Evolutionary conservation across 2,888 invertebrate species (phyloP).

Genomic region (Trissonchulus latispiculum): DNA sequence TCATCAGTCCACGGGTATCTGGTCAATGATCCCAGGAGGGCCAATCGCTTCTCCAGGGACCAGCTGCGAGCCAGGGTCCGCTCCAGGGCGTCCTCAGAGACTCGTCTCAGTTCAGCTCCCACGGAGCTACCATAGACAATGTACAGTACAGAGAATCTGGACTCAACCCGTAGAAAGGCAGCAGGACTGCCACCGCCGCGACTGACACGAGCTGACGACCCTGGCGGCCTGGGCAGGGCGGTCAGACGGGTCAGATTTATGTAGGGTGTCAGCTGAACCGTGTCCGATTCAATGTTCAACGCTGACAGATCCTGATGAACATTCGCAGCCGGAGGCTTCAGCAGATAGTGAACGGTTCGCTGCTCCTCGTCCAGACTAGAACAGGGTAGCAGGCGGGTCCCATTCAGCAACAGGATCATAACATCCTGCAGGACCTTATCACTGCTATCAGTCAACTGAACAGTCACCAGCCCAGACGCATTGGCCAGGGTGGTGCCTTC

Average conservation of each 20-base stretch:
- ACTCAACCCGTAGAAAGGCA: neutral
- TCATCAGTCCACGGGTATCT: neutral
- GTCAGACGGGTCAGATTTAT: too few relatives aligned
- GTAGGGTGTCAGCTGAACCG: too few relatives aligned
- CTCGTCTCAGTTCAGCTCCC: neutral
- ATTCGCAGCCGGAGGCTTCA: neutral
- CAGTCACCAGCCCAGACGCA: neutral
- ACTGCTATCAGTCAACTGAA: neutral
- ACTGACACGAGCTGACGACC: neutral
- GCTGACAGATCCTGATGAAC: neutral
- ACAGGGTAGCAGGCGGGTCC: neutral
- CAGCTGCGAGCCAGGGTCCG: neutral
- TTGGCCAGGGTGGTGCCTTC: neutral
- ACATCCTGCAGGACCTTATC: neutral
- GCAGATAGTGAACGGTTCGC: neutral
- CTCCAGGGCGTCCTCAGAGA: neutral
- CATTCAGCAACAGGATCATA: constrained; percentile 9
- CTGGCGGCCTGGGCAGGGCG: too few relatives aligned
- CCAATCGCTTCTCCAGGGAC: neutral
- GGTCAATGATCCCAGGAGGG: neutral
- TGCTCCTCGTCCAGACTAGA: neutral
- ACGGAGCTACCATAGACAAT: neutral
- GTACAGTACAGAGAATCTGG: neutral
- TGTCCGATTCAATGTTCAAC: neutral
- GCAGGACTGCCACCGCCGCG: neutral